Evolutionary conservation across 1,140 invertebrate species (phyloP), one percentile per base, ranked within the genome.

Genomic region (Xylocopa sonorina): DNA sequence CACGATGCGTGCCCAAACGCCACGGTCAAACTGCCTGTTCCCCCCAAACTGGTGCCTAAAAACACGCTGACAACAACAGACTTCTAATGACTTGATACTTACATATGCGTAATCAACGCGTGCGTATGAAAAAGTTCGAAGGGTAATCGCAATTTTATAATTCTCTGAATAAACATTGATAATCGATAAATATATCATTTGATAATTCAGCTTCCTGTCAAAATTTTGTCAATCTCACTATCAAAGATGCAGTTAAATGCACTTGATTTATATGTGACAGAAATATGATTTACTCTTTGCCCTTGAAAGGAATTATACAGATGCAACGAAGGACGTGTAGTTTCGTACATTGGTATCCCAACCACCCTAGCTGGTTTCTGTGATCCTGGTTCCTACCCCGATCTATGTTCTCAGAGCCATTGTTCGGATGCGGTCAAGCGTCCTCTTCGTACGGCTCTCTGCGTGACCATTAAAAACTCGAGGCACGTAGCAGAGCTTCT

Each of bases 341-440:
- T 62, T 73, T 50, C 63, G 16, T 57, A 16, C 16, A n/a, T 7
- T 6, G 75, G 3, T 32, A 4, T 3, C n/a, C 10, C 18, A 38
- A 18, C 18, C 66, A 58, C 53, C 75, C 75, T 12, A 16, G n/a
- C 24, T 29, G 18, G 24, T 34, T 90, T 82, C 88, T 90, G 87
- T 71, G 80, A 82, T 84, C 89, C 89, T 90, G 88, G 66, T 90
- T 87, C 67, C 67, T 69, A 76, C 73, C 85, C 69, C 80, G 80
- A 79, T 83, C 82, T 57, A 84, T 51, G 88, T 89, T 90, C 88
- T 89, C 89, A 89, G 83, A 87, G 83, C 84, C 80, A 89, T 90
- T 89, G 88, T 89, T 87, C 82, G 80, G 76, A 84, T 50, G 84
- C 88, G 88, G 88, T 89, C 87, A 87, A 90, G 87, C 88, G 84